These are phyloP conservation scores for Sisyra terminalis DNA, from an alignment of 2,888 invertebrate genomes.

Conservation along the genomic window DNA sequence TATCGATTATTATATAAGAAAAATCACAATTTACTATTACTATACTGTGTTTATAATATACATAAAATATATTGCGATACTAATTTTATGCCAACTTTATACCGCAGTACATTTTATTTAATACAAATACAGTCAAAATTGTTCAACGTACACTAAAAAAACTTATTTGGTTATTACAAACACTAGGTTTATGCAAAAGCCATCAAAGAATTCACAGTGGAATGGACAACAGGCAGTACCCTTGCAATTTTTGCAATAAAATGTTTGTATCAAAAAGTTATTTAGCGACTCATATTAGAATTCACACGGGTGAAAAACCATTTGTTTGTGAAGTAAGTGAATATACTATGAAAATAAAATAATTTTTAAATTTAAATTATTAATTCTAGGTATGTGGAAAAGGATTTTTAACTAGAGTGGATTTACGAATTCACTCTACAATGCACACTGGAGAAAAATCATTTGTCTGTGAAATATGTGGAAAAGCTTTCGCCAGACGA, in stretches of 20 bases:
- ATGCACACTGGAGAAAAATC: conserved; percentile 45
- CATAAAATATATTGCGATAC: too few relatives aligned
- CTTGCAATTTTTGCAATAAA: conserved; percentile 39
- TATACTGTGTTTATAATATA: too few relatives aligned
- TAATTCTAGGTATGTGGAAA: conserved; percentile 31
- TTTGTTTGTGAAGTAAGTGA: conserved; percentile 35
- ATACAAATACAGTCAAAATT: too few relatives aligned
- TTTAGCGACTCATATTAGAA: conserved; percentile 36
- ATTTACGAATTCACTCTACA: conserved; percentile 38
- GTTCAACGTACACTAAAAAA: too few relatives aligned
- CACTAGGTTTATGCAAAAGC: conserved; percentile 33
- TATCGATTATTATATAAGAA: not conserved
- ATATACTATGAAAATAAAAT: not conserved
- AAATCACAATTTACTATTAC: too few relatives aligned
- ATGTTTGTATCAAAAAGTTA: conserved; percentile 44
- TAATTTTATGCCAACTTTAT: too few relatives aligned
- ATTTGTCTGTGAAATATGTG: conserved; percentile 41
- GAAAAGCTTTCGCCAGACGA: conserved; percentile 40
- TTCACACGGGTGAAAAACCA: conserved; percentile 41
- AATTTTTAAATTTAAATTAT: too few relatives aligned
- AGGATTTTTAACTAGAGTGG: conserved; percentile 39
- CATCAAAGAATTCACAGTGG: conserved; percentile 41
- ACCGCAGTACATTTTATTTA: too few relatives aligned
- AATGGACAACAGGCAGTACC: conserved; percentile 38
- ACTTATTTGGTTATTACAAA: too few relatives aligned